Conservation (phyloP, 2,797 vertebrate species). For the Rousettus madagascariensis region DNA sequence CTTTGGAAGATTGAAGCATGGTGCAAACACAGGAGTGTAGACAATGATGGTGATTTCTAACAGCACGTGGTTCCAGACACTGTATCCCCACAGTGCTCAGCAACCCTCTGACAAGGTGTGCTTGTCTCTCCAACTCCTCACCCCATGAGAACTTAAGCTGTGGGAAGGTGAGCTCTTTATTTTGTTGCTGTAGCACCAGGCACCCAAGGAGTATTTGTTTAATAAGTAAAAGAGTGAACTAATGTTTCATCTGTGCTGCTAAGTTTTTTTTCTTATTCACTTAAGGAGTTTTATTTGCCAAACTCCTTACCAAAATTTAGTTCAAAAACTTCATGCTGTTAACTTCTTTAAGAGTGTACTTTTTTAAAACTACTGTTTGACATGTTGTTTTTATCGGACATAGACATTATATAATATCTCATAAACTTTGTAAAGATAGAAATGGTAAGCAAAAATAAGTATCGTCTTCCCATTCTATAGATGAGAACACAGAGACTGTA, state of each 20-base stretch:
- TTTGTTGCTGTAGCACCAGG: background rate
- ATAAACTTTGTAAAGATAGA: background rate
- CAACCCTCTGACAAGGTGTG: background rate
- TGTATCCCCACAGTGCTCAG: background rate
- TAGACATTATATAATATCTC: background rate
- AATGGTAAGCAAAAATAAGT: background rate
- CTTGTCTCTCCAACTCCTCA: background rate
- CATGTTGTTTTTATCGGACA: background rate
- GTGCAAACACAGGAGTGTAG: background rate
- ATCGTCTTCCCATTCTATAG: background rate
- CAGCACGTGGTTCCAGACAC: background rate
- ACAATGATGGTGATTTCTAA: background rate
- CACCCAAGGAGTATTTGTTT: background rate
- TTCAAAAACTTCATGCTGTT: background rate
- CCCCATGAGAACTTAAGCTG: background rate
- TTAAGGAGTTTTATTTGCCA: background rate
- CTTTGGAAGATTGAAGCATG: background rate
- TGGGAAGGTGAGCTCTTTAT: background rate
- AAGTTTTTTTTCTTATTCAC: background rate
- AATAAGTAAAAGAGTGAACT: background rate
- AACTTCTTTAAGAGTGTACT: background rate
- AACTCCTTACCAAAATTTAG: slow-evolving; percentile 30
- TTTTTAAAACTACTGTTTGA: background rate
- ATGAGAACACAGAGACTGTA: background rate
- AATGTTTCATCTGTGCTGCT: background rate